These are phyloP conservation scores for Alca torda DNA, from an alignment of 2,797 vertebrate species.

Conservation along the genomic window DNA sequence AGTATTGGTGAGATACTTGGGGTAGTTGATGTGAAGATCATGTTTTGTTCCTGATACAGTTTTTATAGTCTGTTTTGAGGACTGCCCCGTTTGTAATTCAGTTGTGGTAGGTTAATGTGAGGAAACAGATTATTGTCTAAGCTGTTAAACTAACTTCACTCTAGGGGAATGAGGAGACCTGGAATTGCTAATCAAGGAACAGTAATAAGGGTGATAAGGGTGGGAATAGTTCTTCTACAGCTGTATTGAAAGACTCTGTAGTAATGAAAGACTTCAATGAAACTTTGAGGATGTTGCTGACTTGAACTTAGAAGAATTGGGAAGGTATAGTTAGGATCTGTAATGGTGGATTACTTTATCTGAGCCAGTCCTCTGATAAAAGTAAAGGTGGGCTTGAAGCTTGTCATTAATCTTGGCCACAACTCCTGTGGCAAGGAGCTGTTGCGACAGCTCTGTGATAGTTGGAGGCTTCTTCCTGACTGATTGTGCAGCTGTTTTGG, in stretches of 20 bases:
- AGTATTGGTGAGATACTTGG: background rate
- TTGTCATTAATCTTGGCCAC: background rate
- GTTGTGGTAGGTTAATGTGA: background rate
- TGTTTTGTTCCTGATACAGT: background rate
- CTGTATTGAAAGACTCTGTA: background rate
- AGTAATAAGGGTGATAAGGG: background rate
- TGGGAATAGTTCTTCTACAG: background rate
- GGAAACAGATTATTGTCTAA: background rate
- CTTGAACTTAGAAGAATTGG: background rate
- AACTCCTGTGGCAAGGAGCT: background rate
- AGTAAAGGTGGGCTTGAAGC: background rate
- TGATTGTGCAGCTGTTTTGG: background rate
- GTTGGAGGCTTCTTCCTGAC: background rate
- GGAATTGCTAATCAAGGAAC: background rate
- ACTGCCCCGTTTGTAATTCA: background rate
- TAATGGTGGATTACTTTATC: background rate
- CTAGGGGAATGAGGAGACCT: background rate
- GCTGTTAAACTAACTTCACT: background rate
- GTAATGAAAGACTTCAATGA: background rate
- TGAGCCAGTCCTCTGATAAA: background rate
- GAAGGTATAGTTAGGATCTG: background rate
- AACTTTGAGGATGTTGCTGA: background rate
- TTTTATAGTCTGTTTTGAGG: background rate
- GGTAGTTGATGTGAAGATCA: background rate
- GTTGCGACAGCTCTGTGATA: background rate